Base-by-base conservation (phyloP, 2,888 invertebrate species). In the Smittia aterrima region DNA sequence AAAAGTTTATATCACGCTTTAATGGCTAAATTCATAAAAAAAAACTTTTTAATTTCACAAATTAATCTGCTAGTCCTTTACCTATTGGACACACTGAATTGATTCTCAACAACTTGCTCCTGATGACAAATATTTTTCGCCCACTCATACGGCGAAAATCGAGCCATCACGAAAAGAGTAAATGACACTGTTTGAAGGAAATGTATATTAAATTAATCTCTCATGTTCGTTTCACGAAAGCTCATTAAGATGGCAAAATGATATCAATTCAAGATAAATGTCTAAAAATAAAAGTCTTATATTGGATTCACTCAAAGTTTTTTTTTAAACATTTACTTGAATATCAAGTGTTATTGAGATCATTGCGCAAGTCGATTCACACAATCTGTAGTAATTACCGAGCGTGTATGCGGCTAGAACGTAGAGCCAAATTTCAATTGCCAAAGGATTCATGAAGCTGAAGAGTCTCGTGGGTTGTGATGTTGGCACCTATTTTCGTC, bases 141-240 rank as follows among this genome's bases (percentile, higher is more conserved):
- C 95, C 95, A 95, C 83, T 98, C 98, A 82, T 96, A 96, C 0
- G 98, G 98, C 32, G 95, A 95, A 84, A 98, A 98, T 77, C 97
- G 86, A 6, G 98, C 98, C 88, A 98, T 93, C 74, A 98, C 93
- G 83, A 97, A 98, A 78, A 98, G 86, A 0, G 95, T 95, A 82
- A 95, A 93, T 24, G 94, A 93, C 76, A 98, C 97, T 77, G n/a
- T n/a, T n/a, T n/a, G n/a, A n/a, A n/a, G 97, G 22, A 71, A 68
- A 47, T 22, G 24, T 68, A 41, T 68, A 68, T 41, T 68, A 41
- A 68, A 20, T 68, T 68, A 68, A 47, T 66, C n/a, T 11, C 47
- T 40, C 66, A 40, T 66, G 7, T 9, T 32, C 32, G 32, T 32
- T 32, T 32, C 47, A n/a, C n/a, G 47, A 47, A 47, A 47, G 18